phyloP scores from a whole-genome alignment of 64 coral and sea anemone genomes.

The Cladopsammia gracilis region DNA sequence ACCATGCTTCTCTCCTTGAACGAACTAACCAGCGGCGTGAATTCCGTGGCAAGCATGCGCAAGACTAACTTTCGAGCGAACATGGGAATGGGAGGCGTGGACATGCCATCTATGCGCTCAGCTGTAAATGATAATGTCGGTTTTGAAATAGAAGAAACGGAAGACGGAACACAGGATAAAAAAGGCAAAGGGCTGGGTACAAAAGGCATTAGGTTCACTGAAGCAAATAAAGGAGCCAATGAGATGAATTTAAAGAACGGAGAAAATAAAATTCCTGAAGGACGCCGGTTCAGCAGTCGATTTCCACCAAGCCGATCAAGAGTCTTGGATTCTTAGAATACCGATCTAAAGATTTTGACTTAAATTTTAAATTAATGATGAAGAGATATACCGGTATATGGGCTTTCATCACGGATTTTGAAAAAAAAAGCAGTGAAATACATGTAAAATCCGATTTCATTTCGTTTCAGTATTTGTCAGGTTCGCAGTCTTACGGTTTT shows the following conservation, averaged over 20 bases:
- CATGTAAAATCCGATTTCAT: too few species aligned
- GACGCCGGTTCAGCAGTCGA: not conserved
- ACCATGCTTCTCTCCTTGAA: conserved; percentile 26
- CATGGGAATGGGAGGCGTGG: not conserved
- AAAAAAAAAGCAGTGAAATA: too few species aligned
- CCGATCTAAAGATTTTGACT: not conserved
- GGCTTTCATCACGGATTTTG: too few species aligned
- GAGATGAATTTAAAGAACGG: not conserved
- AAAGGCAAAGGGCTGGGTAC: too few species aligned
- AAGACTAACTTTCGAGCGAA: not conserved
- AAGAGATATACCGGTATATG: too few species aligned
- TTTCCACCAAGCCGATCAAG: not conserved
- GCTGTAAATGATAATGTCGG: conserved; percentile 29
- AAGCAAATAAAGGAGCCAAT: not conserved
- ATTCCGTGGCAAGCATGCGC: not conserved
- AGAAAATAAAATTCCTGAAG: not conserved
- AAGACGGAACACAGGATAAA: not conserved
- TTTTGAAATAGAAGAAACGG: conserved; percentile 34
- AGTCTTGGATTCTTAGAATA: not conserved
- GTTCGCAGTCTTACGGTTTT: too few species aligned
- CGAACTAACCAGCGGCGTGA: conserved; percentile 12
- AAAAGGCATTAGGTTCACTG: not conserved
- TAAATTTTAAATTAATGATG: too few species aligned
- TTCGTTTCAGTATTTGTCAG: too few species aligned
- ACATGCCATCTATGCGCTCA: conserved; percentile 4